A percentile compares a stretch with the other conserved stretches of the same genome.
These are phyloP conservation scores for Sebastes nivosus DNA, from an alignment of 2,797 vertebrate genomes.

Conservation along the genomic window DNA sequence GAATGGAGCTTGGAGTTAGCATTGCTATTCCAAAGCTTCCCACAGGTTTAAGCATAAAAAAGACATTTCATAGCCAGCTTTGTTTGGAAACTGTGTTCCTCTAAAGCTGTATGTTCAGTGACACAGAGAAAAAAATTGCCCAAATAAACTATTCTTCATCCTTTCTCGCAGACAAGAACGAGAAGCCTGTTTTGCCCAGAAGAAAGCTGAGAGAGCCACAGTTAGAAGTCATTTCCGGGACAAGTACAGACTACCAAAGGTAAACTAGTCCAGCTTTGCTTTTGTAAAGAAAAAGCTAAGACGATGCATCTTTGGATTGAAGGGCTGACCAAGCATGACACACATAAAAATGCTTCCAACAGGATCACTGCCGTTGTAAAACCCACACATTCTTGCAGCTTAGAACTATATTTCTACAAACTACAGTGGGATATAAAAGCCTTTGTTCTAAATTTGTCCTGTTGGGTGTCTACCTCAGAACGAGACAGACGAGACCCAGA, in stretches of 20 bases:
- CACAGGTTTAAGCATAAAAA: not conserved
- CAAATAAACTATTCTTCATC: not conserved
- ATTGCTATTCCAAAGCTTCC: not conserved
- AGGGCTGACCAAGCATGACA: not conserved
- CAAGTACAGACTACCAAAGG: constrained; percentile 97
- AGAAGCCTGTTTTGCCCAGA: constrained; percentile 91
- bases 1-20: not conserved
- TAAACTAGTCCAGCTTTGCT: constrained; percentile 61
- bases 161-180: constrained; percentile 88
- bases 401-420: not conserved
- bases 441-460: not conserved
- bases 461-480: constrained; percentile 80
- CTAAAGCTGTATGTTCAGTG: not conserved
- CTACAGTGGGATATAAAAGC: not conserved
- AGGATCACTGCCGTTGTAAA: not conserved
- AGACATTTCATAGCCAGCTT: not conserved
- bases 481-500: constrained; percentile 92
- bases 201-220: constrained; percentile 95
- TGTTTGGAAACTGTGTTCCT: constrained; percentile 4
- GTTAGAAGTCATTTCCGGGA: constrained; percentile 94
- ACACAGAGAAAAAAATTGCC: not conserved
- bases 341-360: not conserved
- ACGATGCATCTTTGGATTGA: not conserved
- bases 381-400: not conserved
- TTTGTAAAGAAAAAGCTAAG: not conserved